These are phyloP conservation scores for Eueremaeus valkanovi DNA, from an alignment of 2,888 invertebrate species.

Conservation along the genomic window DNA sequence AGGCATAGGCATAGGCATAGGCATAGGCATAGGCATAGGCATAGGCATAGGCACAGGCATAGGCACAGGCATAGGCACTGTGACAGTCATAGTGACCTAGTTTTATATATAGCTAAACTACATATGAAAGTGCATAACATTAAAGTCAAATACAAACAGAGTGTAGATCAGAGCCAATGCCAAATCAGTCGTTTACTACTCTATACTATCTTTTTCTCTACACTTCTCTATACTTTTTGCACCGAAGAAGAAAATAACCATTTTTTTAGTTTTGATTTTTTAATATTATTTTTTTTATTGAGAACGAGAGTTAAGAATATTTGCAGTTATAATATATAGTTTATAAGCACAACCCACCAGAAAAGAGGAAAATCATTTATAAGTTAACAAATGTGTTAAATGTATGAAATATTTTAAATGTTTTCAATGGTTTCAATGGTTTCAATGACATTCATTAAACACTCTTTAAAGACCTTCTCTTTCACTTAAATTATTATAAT, in stretches of 20 bases:
- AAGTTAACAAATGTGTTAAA: neutral
- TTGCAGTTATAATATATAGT: no score
- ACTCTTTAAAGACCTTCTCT: neutral
- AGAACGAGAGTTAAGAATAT: neutral
- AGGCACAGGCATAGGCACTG: neutral
- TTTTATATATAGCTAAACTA: constrained; percentile 16
- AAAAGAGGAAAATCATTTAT: neutral
- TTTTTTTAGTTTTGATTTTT: no score
- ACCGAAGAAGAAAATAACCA: neutral
- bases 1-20: neutral
- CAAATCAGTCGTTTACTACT: neutral
- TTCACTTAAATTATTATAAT: neutral
- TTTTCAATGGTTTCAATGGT: no score
- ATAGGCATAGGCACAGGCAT: no score
- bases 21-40: no score
- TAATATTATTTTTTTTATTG: neutral
- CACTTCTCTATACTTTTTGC: neutral
- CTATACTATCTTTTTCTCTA: neutral
- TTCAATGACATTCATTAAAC: neutral
- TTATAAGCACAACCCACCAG: neutral
- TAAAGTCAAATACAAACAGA: neutral
- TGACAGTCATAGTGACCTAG: constrained; percentile 21
- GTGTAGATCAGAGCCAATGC: neutral
- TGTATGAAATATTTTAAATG: no score
- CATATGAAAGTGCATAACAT: neutral